Evolutionary conservation across 1,140 invertebrate species (phyloP), one percentile per base, ranked within the genome.

Genomic region (Lutraria rhynchaena): DNA sequence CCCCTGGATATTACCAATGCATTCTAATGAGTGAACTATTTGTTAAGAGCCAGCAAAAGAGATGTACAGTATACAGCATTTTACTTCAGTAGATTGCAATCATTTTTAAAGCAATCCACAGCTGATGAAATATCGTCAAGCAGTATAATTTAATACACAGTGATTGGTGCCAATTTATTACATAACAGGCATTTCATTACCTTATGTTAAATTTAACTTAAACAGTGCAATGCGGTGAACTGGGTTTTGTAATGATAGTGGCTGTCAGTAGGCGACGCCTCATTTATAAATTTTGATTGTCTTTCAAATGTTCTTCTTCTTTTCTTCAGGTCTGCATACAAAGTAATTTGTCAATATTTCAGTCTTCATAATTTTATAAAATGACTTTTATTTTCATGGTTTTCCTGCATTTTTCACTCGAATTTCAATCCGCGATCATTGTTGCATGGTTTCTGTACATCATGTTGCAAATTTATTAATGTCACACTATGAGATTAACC

Each of bases 361-460:
- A 7, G 5, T 27, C n/a, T 55, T 55, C 37, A 41, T 41, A 41
- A 41, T 41, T 41, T 41, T 41, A 41, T 41, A 41, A 41, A 41
- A 41, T 41, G 37, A 41, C 44, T 53, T 69, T 69, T 27, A 44
- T 69, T 69, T 69, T 69, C n/a, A 17, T 29, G 53, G 19, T 24
- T 33, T 19, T 51, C 24, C 13, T 31, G 17, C 24, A 31, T 24
- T 27, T 49, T 37, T 22, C 27, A 5, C 33, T 33, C 3, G 19
- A 51, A 71, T 71, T 15, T 35, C 53, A 24, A 37, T 33, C 5
- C 1, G 24, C 41, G 24, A 1, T 17, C 33, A 31, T 49, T 55
- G 75, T 78, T 78, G 75, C 75, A 67, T 78, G 35, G 75, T 67
- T 78, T 78, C 75, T 41, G n/a, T 53, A 31, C 35, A 27, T 15